Base-by-base conservation (phyloP, 23 tunicate genomes). In the Halocynthia roretzi region DNA sequence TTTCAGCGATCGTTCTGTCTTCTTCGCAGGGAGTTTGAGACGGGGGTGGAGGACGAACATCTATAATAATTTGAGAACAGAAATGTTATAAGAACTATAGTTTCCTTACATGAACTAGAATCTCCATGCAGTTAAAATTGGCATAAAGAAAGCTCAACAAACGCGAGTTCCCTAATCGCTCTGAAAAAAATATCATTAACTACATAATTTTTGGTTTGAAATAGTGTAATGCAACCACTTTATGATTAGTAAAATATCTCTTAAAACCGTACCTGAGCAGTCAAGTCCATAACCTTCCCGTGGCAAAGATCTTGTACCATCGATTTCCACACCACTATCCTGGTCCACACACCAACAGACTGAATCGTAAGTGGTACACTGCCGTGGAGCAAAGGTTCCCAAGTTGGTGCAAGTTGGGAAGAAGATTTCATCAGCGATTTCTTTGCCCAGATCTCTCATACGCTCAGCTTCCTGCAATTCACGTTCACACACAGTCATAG, bases 301-400 rank as follows among this genome's bases (percentile, higher is more conserved):
- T 6, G 84, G 83, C 52, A 71, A 66, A 6, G 94, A 76, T 76
- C 75, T 83, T 56, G 87, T 82, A 10, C 76, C 81, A 18, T 69
- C 62, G 19, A 81, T 66, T 54, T 68, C 75, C 10, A 10, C 68
- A 8, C 97, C 97, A 8, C 76, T 81, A 7, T 71, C 72, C n/a
- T 81, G 66, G 57, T 91, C 90, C 9, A 82, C 97, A 52, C 97
- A 91, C 90, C 90, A 91, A 63, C 97, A 91, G 6, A 68, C 80
- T 4, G 72, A 54, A 17, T 81, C 67, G 65, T 66, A 76, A 8
- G 71, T 74, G 64, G 67, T 77, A 67, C 97, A 91, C 78, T 91
- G 97, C 60, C 85, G 65, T 12, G 84, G 87, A 18, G 80, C 76
- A 53, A 64, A 91, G 6, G 48, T 60, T 10, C 97, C 97, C 51